A percentile compares a stretch with the other conserved stretches of the same genome.
Conservation (phyloP, 2,888 invertebrate species). For the Cremastobaeus sp. region DNA sequence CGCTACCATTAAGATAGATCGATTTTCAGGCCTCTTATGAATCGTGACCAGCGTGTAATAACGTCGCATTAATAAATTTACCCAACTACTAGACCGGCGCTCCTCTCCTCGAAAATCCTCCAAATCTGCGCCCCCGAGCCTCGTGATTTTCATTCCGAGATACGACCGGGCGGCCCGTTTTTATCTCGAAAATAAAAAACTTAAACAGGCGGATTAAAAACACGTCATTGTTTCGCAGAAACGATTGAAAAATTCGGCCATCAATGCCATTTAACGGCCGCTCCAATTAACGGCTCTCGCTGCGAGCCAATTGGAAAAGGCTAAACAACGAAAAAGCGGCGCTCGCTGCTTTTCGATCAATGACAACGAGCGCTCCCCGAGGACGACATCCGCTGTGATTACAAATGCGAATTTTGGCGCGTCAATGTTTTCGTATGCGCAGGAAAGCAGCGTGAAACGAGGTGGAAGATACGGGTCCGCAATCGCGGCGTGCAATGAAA, state of each 20-base stretch:
- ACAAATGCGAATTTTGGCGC: slow-evolving; percentile 59
- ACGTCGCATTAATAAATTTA: background rate
- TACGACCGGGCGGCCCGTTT: background rate
- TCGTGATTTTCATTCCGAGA: no score
- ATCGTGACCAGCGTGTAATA: background rate
- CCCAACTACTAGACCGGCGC: no score
- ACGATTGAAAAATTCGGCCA: slow-evolving; percentile 29
- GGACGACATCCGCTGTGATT: slow-evolving; percentile 52
- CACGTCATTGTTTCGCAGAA: background rate
- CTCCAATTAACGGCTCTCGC: slow-evolving; percentile 31
- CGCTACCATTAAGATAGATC: slow-evolving; percentile 15
- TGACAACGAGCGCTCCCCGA: slow-evolving; percentile 41
- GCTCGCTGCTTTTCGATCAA: slow-evolving; percentile 58
- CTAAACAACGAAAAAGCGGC: slow-evolving; percentile 42
- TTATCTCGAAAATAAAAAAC: background rate
- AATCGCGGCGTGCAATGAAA: slow-evolving; percentile 70
- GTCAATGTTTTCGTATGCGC: slow-evolving; percentile 27
- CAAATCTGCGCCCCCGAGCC: no score
- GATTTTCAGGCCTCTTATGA: slow-evolving; percentile 42
- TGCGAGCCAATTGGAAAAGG: slow-evolving; percentile 43
- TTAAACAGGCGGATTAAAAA: slow-evolving; percentile 10
- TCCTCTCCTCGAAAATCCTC: no score
- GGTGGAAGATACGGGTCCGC: slow-evolving; percentile 58
- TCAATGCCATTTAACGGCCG: slow-evolving; percentile 59
- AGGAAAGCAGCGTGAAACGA: slow-evolving; percentile 66